phyloP scores from a whole-genome alignment of 35 echinoderm and acorn worm genomes.

The Lytechinus pictus region DNA sequence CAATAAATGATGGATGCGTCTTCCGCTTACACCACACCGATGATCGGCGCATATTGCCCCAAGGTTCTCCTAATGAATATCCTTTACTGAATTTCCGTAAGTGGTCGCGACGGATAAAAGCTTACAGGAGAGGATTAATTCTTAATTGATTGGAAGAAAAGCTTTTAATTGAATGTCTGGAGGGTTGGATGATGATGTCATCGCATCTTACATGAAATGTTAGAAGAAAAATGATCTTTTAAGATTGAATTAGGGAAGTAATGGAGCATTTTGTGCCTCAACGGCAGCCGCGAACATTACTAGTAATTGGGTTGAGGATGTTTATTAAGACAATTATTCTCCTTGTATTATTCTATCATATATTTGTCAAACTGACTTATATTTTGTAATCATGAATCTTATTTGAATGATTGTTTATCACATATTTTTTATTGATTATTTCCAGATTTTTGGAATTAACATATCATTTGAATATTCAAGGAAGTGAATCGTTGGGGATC shows the following conservation, averaged over 20 bases:
- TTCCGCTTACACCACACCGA: neutral
- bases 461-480: no score
- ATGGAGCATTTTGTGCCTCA: neutral
- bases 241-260: neutral
- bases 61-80: neutral
- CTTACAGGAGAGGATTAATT: neutral
- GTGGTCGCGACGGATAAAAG: neutral
- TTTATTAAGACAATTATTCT: no score
- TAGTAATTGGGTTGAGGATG: neutral
- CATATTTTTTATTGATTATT: no score
- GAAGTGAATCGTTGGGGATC: no score
- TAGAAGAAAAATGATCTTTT: neutral
- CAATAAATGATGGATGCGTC: neutral
- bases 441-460: no score
- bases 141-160: conserved; percentile 20
- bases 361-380: no score
- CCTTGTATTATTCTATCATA: no score
- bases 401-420: no score
- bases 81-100: neutral
- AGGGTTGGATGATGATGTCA: neutral
- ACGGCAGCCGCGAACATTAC: neutral
- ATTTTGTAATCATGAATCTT: no score
- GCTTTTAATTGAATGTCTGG: conserved; percentile 3
- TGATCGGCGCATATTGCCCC: neutral
- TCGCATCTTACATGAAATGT: neutral